Evolutionary conservation across 2,888 invertebrate species (phyloP).

Genomic region (Dicycla oo): DNA sequence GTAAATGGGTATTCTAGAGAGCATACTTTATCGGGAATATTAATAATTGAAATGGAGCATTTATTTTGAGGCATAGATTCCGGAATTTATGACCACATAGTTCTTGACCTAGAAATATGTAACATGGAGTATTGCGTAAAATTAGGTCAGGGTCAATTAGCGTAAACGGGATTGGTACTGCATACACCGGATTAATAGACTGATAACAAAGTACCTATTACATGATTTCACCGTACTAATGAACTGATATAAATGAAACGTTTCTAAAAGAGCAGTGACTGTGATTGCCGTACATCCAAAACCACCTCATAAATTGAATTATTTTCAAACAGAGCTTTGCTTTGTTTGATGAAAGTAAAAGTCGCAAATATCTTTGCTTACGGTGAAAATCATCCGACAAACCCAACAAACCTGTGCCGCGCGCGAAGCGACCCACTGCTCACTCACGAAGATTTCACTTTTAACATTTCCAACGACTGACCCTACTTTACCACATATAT

Average conservation of each 20-base stretch:
- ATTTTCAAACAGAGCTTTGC: slow-evolving; percentile 63
- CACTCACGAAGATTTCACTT: slow-evolving; percentile 87
- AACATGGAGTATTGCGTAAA: neutral
- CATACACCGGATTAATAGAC: slow-evolving; percentile 8
- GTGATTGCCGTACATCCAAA: neutral
- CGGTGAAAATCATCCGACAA: slow-evolving; percentile 85
- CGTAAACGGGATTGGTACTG: neutral
- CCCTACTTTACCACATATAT: slow-evolving; percentile 62
- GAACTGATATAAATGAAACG: neutral
- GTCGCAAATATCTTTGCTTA: slow-evolving; percentile 77
- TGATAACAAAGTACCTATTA: slow-evolving; percentile 20
- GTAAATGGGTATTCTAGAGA: neutral
- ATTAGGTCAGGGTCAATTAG: slow-evolving; percentile 40
- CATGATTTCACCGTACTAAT: slow-evolving; percentile 10
- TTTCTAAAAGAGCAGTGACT: neutral
- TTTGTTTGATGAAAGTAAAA: slow-evolving; percentile 87
- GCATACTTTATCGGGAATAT: neutral
- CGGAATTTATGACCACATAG: slow-evolving; percentile 1
- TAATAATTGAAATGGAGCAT: neutral
- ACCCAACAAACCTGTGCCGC: slow-evolving; percentile 85
- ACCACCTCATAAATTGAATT: slow-evolving; percentile 20
- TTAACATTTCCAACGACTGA: slow-evolving; percentile 80
- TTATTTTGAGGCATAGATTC: neutral
- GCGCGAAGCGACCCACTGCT: slow-evolving; percentile 83
- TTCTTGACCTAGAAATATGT: slow-evolving; percentile 16